Base-by-base conservation (phyloP, 1,140 invertebrate genomes). In the Drosophila kurseongensis region DNA sequence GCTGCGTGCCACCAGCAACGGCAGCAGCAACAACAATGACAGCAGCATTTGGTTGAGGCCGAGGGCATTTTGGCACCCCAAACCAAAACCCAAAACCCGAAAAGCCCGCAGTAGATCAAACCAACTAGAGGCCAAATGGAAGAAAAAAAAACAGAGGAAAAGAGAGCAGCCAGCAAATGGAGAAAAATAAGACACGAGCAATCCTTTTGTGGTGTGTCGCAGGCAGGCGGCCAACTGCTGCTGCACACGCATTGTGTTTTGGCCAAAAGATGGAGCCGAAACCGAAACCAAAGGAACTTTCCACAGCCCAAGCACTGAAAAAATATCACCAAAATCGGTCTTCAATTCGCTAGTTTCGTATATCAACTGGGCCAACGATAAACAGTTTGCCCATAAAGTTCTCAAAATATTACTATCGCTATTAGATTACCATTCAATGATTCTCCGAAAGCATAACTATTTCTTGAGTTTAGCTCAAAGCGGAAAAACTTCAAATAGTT, bases 191-290 rank as follows among this genome's bases (percentile, higher is more conserved):
- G 51, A 48, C 55, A 62, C 57, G 40, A 42, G 59, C 66, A 68
- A 82, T 62, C 62, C 66, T 86, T 86, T 82, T 86, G 69, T 81
- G 78, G 83, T 62, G 45, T 78, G 82, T 86, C 61, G 51, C 65
- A 68, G 65, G 60, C 83, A 85, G 78, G 40, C 65, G 13, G 44
- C 18, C 12, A 52, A 42, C n/a, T 48, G 18, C 38, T 76, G 75
- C 75, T 76, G 48, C 69, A 56, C 61, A 82, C 75, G 82, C 83
- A 78, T 78, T 68, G 68, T 75, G 47, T 60, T 51, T 65, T 58
- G 41, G 52, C 45, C 56, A 36, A 65, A 67, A 66, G 29, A 41
- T 44, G 60, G 63, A 66, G 29, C 27, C 29, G 45, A 68, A 63
- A 52, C 66, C 54, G 67, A 68, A 69, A 56, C 42, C 56, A 65